Base-by-base conservation (phyloP, 2,797 vertebrate species). In the Agapornis canus region DNA sequence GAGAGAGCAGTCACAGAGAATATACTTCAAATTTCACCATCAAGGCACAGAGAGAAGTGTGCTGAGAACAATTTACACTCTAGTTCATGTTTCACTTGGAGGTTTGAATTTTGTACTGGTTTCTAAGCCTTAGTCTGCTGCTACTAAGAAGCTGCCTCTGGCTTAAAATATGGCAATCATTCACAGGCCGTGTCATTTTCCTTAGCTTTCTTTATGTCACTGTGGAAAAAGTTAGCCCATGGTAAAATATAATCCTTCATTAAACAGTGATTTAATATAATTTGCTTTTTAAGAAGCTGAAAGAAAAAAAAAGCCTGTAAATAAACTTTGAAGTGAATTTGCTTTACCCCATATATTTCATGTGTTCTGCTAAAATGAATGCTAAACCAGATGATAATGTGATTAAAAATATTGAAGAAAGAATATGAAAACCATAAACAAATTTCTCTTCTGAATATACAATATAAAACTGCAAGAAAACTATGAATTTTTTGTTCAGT, bases 21-120 rank as follows among this genome's bases (percentile, higher is more conserved):
- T 89, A 90, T 60, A 82, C 51, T 94, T 97, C 84, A 94, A 6
- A 64, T 86, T 89, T 92, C 60, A 86, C 47, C 70, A 82, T n/a
- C 39, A 90, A 83, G 89, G 64, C 71, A 79, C 39, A 76, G 5
- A 1, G 52, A 92, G 40, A 69, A 1, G 3, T 48, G 26, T 42
- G 31, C 56, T 88, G 65, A 91, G 66, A 93, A 37, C 47, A 92
- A 32, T 45, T 79, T 73, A 26, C 19, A 71, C 7, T 81, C 25
- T 23, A 64, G 39, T 76, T 87, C 16, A 5, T 20, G 22, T 89
- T 96, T 94, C 77, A 86, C 51, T 88, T 57, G 11, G 18, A 88
- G 66, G 39, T 81, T 81, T 94, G 65, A 83, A 86, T 94, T 93
- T 86, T 83, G 47, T 79, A 39, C 51, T 83, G 45, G 32, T 51